Base-by-base conservation (phyloP, 2,797 vertebrate genomes). In the Mareca strepera region DNA sequence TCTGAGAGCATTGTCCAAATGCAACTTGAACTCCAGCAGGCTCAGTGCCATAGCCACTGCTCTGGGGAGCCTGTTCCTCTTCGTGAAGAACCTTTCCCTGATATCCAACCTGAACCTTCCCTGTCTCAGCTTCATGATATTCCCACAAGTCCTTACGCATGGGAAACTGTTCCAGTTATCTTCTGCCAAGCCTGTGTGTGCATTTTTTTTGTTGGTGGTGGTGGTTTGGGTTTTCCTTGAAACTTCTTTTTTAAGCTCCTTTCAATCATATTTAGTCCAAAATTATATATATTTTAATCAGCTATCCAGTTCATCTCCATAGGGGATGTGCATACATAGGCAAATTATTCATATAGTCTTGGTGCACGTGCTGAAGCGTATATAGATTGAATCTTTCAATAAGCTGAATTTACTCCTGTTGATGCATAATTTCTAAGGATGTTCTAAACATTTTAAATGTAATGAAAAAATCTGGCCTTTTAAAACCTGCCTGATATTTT, bases 401-500 rank as follows among this genome's bases (percentile, higher is more conserved):
- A 69, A 92, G 72, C 8, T 52, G 44, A 85, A 62, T 83, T 81
- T 76, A 92, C 33, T 85, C 31, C 63, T 41, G 53, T 25, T 17
- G 9, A 1, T 67, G 18, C 1, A 0, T 74, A 56, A 82, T 89
- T 95, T 83, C 80, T 76, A 74, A 41, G 55, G 74, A 55, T 59
- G 44, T 67, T 86, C 84, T 69, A 46, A 91, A 78, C 53, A 72
- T 85, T 80, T 85, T 52, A 80, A 91, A 75, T n/a, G 23, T 13
- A 94, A 90, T 67, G 23, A 41, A 88, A 92, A 88, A 82, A 37
- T 35, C 69, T 64, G 46, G 69, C 62, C 76, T 91, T 93, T 86
- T 18, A 95, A 85, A 94, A 89, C 80, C 62, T 82, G 69, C 69
- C 81, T 68, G 77, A 86, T 79, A 92, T 92, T 95, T 96, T 81